Conservation (phyloP, 2,888 invertebrate genomes). For the Seira sanloemensis region DNA sequence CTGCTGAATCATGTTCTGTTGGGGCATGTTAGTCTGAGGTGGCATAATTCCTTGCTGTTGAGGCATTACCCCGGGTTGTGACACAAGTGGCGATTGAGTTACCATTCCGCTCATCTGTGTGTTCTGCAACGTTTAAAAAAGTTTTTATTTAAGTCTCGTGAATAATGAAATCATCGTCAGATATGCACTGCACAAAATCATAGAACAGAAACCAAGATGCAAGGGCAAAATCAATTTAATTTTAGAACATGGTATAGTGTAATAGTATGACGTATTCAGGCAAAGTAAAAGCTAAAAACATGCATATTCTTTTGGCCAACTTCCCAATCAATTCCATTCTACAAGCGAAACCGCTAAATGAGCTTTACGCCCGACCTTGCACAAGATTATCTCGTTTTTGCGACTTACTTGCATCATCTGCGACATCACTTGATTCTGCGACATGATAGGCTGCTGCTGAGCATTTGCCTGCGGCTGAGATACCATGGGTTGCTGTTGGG, state of each 20-base stretch:
- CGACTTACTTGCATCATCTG: slow-evolving; percentile 77
- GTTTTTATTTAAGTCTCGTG: too few species aligned
- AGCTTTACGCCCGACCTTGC: slow-evolving; percentile 6
- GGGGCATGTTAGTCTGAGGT: slow-evolving; percentile 52
- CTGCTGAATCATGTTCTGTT: slow-evolving; percentile 76
- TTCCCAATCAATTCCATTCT: slow-evolving; percentile 22
- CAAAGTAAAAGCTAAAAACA: neutral
- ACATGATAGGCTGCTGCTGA: slow-evolving; percentile 61
- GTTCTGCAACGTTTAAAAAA: slow-evolving; percentile 22
- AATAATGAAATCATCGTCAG: neutral
- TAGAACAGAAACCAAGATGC: neutral
- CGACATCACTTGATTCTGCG: slow-evolving; percentile 77
- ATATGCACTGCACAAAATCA: neutral
- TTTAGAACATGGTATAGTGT: slow-evolving; percentile 1
- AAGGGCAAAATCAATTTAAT: slow-evolving; percentile 24
- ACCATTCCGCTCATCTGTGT: slow-evolving; percentile 51
- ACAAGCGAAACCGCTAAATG: slow-evolving; percentile 8
- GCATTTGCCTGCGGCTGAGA: slow-evolving; percentile 51
- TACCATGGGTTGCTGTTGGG: slow-evolving; percentile 73
- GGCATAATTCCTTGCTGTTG: slow-evolving; percentile 62
- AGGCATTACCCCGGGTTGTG: slow-evolving; percentile 60
- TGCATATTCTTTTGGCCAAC: slow-evolving; percentile 26
- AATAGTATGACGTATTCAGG: too few species aligned
- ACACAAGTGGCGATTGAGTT: slow-evolving; percentile 63
- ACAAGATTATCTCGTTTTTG: slow-evolving; percentile 5